These are phyloP conservation scores for Rhabdomys pumilio DNA, from an alignment of 2,797 vertebrate species.

Conservation along the genomic window DNA sequence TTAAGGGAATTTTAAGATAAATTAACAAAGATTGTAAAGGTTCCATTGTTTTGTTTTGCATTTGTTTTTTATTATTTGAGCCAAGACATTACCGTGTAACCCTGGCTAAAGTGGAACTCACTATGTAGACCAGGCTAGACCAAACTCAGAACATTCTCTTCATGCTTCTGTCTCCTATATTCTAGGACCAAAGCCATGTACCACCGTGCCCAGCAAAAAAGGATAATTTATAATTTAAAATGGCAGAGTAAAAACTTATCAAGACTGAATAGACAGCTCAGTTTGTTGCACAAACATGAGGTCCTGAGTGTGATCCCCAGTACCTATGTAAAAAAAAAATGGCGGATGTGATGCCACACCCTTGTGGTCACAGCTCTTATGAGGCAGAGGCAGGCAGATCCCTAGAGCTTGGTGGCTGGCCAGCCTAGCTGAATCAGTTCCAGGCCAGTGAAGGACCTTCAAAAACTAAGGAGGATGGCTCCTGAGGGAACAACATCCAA, in stretches of 20 bases:
- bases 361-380: not conserved
- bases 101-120: not conserved
- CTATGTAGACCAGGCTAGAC: not conserved
- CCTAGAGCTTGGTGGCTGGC: not conserved
- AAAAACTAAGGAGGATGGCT: not conserved
- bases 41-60: not conserved
- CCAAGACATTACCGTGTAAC: not conserved
- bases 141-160: not conserved
- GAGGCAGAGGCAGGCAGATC: not conserved
- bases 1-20: constrained; percentile 43
- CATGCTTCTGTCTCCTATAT: not conserved
- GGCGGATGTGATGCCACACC: not conserved
- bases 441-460: not conserved
- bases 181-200: not conserved
- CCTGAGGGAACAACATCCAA: not conserved
- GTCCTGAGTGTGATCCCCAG: not conserved
- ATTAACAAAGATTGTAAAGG: not conserved
- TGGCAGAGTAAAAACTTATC: not conserved
- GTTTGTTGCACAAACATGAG: not conserved
- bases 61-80: not conserved
- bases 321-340: not conserved
- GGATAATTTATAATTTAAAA: constrained; percentile 20
- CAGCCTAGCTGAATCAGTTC: not conserved
- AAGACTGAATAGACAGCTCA: not conserved
- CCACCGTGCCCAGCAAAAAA: not conserved